These are phyloP conservation scores for Ceriagrion tenellum DNA, from an alignment of 2,888 invertebrate genomes.

Conservation along the genomic window DNA sequence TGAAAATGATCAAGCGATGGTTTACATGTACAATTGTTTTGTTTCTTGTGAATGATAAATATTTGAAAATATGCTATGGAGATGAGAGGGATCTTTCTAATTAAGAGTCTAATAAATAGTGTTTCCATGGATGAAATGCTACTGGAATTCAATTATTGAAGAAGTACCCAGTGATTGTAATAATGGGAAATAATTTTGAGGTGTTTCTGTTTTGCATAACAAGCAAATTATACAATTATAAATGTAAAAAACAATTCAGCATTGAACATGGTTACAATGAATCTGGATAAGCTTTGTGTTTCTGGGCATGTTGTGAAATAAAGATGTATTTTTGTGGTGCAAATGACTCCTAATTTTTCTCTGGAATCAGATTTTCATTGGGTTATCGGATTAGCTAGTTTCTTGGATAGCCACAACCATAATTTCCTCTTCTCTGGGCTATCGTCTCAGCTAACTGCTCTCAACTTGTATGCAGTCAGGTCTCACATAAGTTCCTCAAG, in stretches of 20 bases:
- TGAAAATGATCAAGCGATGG: background rate
- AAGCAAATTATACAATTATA: background rate
- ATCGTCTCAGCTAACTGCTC: too few relatives aligned
- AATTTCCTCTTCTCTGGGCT: too few relatives aligned
- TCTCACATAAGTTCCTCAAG: too few relatives aligned
- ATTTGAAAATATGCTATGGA: background rate
- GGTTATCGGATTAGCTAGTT: too few relatives aligned
- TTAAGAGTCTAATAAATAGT: background rate
- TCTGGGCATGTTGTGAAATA: conserved; percentile 63
- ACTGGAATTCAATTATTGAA: background rate
- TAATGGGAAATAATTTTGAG: background rate
- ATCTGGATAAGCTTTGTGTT: conserved; percentile 60
- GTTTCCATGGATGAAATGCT: background rate
- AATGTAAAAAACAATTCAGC: background rate
- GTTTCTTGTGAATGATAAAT: background rate
- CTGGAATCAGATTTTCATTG: background rate
- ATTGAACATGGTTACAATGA: conserved; percentile 23
- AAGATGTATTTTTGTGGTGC: conserved; percentile 68
- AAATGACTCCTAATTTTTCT: background rate
- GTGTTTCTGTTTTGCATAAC: conserved; percentile 23
- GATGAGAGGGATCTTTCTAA: background rate
- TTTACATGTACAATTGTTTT: background rate
- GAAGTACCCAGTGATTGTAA: background rate
- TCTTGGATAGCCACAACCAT: too few relatives aligned
- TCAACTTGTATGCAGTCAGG: too few relatives aligned